Conservation (phyloP, 2,113 vertebrate genomes). For the Podarcis raffonei region DNA sequence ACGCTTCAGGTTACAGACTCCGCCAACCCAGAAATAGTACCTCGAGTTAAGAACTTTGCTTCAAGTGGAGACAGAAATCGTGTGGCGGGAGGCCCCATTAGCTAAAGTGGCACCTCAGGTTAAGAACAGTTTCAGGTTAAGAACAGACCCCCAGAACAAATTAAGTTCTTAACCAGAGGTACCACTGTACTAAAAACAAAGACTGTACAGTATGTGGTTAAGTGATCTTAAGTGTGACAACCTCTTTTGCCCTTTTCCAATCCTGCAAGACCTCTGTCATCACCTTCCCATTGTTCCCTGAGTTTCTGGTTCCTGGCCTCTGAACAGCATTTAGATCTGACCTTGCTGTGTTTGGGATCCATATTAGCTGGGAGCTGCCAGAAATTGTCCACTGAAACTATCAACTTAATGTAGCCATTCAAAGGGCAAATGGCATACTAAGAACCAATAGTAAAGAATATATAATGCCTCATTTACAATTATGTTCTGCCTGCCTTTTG, state of each 20-base stretch:
- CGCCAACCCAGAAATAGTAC: too few relatives aligned
- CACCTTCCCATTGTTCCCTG: not conserved
- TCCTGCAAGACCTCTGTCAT: not conserved
- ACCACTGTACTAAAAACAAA: too few relatives aligned
- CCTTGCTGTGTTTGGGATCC: not conserved
- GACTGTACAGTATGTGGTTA: not conserved
- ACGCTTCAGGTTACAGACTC: too few relatives aligned
- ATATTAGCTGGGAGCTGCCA: not conserved
- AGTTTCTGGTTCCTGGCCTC: not conserved
- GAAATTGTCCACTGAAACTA: not conserved
- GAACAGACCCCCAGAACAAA: too few relatives aligned
- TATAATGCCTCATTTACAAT: not conserved
- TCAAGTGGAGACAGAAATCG: too few relatives aligned
- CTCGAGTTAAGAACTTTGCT: too few relatives aligned
- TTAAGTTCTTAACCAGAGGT: too few relatives aligned
- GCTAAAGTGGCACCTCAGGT: too few relatives aligned
- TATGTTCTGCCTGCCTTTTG: not conserved
- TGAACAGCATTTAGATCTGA: not conserved
- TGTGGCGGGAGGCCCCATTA: too few relatives aligned
- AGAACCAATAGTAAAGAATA: not conserved
- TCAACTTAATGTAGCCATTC: not conserved
- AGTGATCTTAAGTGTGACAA: not conserved
- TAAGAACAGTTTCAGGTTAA: too few relatives aligned
- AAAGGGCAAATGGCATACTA: not conserved
- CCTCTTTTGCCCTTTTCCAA: not conserved